These are phyloP conservation scores for Apodemia hepburni DNA, from an alignment of 2,888 invertebrate genomes.

Conservation along the genomic window DNA sequence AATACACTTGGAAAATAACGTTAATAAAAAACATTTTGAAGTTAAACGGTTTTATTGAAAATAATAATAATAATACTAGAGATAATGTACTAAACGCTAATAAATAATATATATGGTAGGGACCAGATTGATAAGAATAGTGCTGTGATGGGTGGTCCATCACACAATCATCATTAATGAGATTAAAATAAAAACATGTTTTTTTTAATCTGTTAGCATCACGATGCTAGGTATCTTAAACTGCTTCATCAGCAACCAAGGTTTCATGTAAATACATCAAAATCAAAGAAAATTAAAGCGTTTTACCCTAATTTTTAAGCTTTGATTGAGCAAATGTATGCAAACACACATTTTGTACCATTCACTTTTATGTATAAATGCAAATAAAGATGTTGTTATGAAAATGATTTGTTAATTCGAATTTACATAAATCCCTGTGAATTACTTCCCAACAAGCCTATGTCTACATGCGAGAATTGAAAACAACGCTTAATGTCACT, in stretches of 20 bases:
- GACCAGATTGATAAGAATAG: too few relatives aligned
- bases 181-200: too few relatives aligned
- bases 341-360: conserved; percentile 2
- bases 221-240: background rate
- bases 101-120: too few relatives aligned
- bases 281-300: conserved; percentile 1
- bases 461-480: conserved; percentile 54
- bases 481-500: conserved; percentile 57
- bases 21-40: too few relatives aligned
- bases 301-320: conserved; percentile 8
- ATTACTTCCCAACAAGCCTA: conserved; percentile 11
- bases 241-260: background rate
- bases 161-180: too few relatives aligned
- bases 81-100: too few relatives aligned
- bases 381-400: conserved; percentile 21
- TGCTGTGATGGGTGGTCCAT: too few relatives aligned
- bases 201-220: too few relatives aligned
- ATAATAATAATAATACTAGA: too few relatives aligned
- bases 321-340: conserved; percentile 13
- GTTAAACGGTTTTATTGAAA: too few relatives aligned
- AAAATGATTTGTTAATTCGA: conserved; percentile 21
- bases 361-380: conserved; percentile 18
- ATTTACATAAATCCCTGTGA: conserved; percentile 17
- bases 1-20: too few relatives aligned
- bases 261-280: background rate